Evolutionary conservation across 2,797 vertebrate genomes (phyloP).

Genomic region (Lagorchestes hirsutus): DNA sequence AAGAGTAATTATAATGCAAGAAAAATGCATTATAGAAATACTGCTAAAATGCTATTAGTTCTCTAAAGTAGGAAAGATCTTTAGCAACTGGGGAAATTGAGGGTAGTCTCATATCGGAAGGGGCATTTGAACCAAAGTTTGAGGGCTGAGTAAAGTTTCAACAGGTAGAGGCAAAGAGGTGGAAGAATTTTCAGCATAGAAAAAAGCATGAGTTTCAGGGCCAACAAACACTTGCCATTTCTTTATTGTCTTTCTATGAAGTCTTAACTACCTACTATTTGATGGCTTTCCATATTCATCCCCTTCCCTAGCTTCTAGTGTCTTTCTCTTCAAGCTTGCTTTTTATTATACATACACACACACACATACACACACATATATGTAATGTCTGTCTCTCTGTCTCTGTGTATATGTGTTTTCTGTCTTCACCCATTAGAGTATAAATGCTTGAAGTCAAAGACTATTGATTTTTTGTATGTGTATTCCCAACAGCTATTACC

Average conservation of each 20-base stretch:
- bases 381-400: background rate
- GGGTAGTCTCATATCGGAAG: background rate
- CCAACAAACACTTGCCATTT: background rate
- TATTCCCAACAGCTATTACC: background rate
- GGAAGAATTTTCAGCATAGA: background rate
- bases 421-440: background rate
- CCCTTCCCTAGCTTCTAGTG: background rate
- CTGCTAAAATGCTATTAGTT: background rate
- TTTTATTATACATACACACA: background rate
- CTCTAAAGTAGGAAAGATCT: background rate
- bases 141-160: background rate
- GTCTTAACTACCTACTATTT: background rate
- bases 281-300: background rate
- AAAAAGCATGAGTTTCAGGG: background rate
- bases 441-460: background rate
- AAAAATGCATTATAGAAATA: background rate
- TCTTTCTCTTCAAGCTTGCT: background rate
- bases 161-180: background rate
- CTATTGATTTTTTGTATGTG: background rate
- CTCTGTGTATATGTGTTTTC: background rate
- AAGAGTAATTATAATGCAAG: background rate
- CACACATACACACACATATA: background rate
- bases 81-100: background rate
- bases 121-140: background rate
- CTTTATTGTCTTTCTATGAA: background rate